Base-by-base conservation (phyloP, 2,113 vertebrate species). In the Microtus ochrogaster region DNA sequence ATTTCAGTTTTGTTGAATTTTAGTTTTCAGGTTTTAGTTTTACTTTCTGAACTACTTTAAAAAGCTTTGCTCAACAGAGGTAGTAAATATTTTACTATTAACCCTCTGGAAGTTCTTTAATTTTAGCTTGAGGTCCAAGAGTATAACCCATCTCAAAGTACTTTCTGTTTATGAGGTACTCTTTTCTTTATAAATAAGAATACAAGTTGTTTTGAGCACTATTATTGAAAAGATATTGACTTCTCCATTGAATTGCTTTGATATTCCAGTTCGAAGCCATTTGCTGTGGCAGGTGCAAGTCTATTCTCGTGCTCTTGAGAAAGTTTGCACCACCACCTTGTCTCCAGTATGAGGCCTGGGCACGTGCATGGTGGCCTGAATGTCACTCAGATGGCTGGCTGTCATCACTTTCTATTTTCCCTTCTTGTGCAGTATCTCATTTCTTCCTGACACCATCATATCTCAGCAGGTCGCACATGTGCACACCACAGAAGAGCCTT, bases 1-100 rank as follows among this genome's bases (percentile, higher is more conserved):
- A 14, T 74, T 94, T 92, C 91, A 82, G 68, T 66, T 92, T 92
- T 61, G 58, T 76, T 94, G 55, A 92, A 22, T 7, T 74, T 70
- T 13, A 77, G 21, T 36, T 82, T 90, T 33, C 47, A 85, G 9
- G 68, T 66, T 96, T 79, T 85, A 94, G 28, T 87, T 89, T 74
- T 49, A 76, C 41, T 72, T 89, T 77, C 49, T 33, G 55, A 70
- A 26, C 83, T n/a, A 19, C 12, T 4, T 78, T 52, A 91, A 52
- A 87, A 78, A 87, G 0, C 52, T 90, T 85, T 87, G 10, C 14
- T 95, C 65, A 72, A 68, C 74, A 52, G 24, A 83, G 9, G 13
- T 61, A 74, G 14, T 86, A 1, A 58, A 95, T 28, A 68, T 74
- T 92, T 8, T 95, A 28, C 30, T 76, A 2, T 55, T n/a, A n/a